Evolutionary conservation across 2,797 vertebrate species (phyloP), one percentile per base, ranked within the genome.

Genomic region (Prionace glauca): DNA sequence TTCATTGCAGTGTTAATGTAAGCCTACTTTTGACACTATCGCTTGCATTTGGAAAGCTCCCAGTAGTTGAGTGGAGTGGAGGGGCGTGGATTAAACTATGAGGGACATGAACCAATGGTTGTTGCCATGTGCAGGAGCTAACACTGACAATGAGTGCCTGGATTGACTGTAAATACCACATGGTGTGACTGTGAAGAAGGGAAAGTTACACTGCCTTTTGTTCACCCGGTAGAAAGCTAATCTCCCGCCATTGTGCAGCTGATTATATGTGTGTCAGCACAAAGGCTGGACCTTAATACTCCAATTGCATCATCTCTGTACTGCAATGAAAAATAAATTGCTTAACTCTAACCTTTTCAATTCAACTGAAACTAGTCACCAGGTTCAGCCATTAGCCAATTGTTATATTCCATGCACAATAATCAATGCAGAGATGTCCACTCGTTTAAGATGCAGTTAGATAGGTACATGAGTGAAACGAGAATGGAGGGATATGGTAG

Each of bases 191-290:
- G 32, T 56, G 87, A 24, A 32, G 56, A 29, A 56, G 87, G 81
- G 41, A 45, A 45, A 90, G 87, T 32, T 90, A 16, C 88, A 91
- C 88, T 65, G 88, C 29, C 29, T 18, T 91, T 91, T 91, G 60
- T 91, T 32, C 18, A 29, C 60, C 87, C n/a, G 60, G 56, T 12
- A 65, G 32, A 60, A 62, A n/a, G 29, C 60, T 91, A 60, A 91
- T 60, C 88, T 91, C 88, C 56, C 18, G 60, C 88, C 36, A 60
- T 91, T 91, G 88, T 91, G 56, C 24, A 91, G n/a, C 29, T 91
- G 88, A 91, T 91, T 60, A 91, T 32, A 91, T 65, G 87, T 91
- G 56, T 91, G 88, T 91, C 50, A 62, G 29, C 88, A 65, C 12
- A 84, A 84, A 84, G 41, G 20, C 36, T 10, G 7, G 81, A 45